Percentiles rank a stretch among this genome's conserved stretches.
Evolutionary conservation across 2,113 vertebrate species (phyloP).

Genomic region (Calypte anna): DNA sequence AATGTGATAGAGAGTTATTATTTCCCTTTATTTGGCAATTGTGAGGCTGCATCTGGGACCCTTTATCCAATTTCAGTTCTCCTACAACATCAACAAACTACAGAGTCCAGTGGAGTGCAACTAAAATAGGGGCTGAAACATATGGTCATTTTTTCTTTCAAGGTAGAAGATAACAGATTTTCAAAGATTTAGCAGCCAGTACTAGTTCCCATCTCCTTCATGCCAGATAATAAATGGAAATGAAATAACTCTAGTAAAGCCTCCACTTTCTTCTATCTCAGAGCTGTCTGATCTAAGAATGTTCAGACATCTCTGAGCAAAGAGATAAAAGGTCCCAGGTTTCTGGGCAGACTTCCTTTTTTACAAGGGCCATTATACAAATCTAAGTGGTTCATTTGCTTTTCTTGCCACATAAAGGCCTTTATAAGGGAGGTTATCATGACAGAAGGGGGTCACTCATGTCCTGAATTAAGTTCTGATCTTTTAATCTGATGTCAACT

Average conservation of each 20-base stretch:
- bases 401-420: not conserved
- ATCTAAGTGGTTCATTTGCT: slow-evolving; percentile 9
- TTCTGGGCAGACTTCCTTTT: not conserved
- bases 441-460: not conserved
- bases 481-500: not conserved
- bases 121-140: not conserved
- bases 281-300: not conserved
- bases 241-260: not conserved
- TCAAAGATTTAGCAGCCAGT: not conserved
- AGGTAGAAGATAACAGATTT: not conserved
- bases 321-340: not conserved
- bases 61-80: not conserved
- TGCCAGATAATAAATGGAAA: not conserved
- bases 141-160: not conserved
- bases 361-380: not conserved
- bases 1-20: not conserved
- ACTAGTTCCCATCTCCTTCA: not conserved
- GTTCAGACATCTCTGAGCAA: not conserved
- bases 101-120: not conserved
- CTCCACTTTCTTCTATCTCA: not conserved
- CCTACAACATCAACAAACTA: not conserved
- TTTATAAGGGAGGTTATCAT: not conserved
- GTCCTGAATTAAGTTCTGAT: not conserved
- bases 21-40: not conserved
- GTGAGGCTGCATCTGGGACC: not conserved